Percentiles rank a stretch among this genome's conserved stretches.
These are phyloP conservation scores for Epizoanthus fatuus DNA, from an alignment of 92 coral and sea anemone genomes.

Conservation along the genomic window DNA sequence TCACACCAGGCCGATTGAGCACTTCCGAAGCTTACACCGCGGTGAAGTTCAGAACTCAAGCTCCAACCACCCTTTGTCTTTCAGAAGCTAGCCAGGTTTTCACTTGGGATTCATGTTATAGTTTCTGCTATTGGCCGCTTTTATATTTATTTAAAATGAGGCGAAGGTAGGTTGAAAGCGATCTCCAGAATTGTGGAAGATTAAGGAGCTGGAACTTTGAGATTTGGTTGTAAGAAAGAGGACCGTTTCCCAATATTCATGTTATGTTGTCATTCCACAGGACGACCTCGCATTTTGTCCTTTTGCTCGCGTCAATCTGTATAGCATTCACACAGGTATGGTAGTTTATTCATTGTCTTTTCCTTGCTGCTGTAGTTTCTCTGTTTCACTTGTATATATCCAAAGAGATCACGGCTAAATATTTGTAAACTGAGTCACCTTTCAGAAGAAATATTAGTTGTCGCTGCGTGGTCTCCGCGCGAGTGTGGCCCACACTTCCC, in stretches of 20 bases:
- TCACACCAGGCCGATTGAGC: constrained; percentile 29
- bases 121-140: constrained; percentile 12
- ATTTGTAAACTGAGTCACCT: neutral
- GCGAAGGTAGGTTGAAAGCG: constrained; percentile 74
- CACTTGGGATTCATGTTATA: constrained; percentile 23
- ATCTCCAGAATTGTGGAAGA: constrained; percentile 3
- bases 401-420: constrained; percentile 4
- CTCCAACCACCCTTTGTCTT: constrained; percentile 22
- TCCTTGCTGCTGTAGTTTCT: neutral
- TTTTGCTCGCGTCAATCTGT: constrained; percentile 62
- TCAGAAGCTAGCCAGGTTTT: constrained; percentile 27
- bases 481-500: constrained; percentile 23
- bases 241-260: constrained; percentile 14
- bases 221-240: neutral
- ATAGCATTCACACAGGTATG: constrained; percentile 75
- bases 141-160: constrained; percentile 73
- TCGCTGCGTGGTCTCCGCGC: constrained; percentile 25
- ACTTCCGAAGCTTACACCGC: constrained; percentile 41
- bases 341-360: neutral
- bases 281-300: constrained; percentile 77
- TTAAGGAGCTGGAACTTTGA: neutral
- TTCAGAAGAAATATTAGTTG: neutral
- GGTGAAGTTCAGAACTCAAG: constrained; percentile 16
- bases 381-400: neutral
- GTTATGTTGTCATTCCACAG: constrained; percentile 56